Conservation (phyloP, 2,888 invertebrate genomes). For the Digitonthophagus gazella region DNA sequence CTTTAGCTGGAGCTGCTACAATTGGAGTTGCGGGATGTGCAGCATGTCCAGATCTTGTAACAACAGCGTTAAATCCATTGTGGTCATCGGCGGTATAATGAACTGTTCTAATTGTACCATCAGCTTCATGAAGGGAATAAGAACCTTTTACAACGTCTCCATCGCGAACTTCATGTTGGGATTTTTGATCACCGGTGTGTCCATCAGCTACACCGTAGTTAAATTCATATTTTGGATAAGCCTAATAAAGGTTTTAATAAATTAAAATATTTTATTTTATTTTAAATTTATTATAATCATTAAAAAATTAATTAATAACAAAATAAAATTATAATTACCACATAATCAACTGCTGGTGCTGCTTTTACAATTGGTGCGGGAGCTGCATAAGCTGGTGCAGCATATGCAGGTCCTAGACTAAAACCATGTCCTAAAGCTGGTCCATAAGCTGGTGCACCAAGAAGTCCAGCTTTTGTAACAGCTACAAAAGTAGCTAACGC, state of each 20-base stretch:
- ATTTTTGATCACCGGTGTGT: conserved; percentile 59
- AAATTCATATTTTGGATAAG: conserved; percentile 60
- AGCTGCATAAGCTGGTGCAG: conserved; percentile 24
- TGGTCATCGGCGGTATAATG: conserved; percentile 60
- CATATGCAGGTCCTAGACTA: conserved; percentile 20
- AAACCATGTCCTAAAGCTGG: conserved; percentile 23
- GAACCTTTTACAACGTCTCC: conserved; percentile 59
- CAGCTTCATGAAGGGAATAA: conserved; percentile 58
- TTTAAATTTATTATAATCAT: neutral
- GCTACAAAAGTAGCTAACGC: conserved; percentile 46
- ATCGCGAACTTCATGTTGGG: conserved; percentile 56
- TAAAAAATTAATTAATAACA: neutral
- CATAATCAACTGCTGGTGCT: conserved; percentile 42
- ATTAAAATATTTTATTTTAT: neutral
- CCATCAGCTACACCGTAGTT: conserved; percentile 60
- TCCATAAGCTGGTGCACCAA: conserved; percentile 27
- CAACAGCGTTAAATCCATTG: conserved; percentile 53
- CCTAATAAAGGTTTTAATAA: conserved; percentile 39
- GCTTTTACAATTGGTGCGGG: conserved; percentile 39
- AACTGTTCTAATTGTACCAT: conserved; percentile 58
- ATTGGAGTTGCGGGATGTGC: conserved; percentile 53
- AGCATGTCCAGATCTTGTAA: conserved; percentile 56
- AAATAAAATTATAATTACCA: conserved; percentile 34
- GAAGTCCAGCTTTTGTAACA: conserved; percentile 54
- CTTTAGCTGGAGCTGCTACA: conserved; percentile 39